A percentile compares a stretch with the other conserved stretches of the same genome.
phyloP scores from a whole-genome alignment of 2,888 invertebrate genomes.

The Diarsia brunnea region DNA sequence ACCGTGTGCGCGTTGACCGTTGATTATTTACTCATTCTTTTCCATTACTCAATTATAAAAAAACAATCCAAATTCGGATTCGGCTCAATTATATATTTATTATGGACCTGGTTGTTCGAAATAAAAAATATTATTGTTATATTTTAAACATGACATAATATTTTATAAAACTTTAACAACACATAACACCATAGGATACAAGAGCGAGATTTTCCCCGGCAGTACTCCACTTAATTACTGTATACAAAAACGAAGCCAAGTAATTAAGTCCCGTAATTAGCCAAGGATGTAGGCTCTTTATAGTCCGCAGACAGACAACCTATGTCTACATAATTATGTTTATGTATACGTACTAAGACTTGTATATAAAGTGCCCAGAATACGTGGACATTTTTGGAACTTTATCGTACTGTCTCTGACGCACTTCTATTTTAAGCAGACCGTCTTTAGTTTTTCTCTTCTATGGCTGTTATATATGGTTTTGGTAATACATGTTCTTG shows the following conservation, averaged over 20 bases:
- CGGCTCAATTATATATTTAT: too few relatives aligned
- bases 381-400: neutral
- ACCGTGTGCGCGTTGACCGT: too few relatives aligned
- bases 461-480: neutral
- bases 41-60: neutral
- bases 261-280: slow-evolving; percentile 74
- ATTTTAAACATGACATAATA: neutral
- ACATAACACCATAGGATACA: slow-evolving; percentile 6
- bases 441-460: neutral
- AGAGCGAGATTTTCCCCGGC: slow-evolving; percentile 24
- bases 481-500: neutral
- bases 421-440: neutral
- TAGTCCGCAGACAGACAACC: slow-evolving; percentile 39
- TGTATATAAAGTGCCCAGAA: slow-evolving; percentile 3
- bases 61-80: too few relatives aligned
- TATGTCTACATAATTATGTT: slow-evolving; percentile 30
- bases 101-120: too few relatives aligned
- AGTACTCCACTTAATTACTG: slow-evolving; percentile 66
- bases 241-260: slow-evolving; percentile 71
- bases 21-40: neutral
- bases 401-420: neutral
- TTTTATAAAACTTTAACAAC: neutral
- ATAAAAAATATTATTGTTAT: too few relatives aligned
- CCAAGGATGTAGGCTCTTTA: slow-evolving; percentile 62
- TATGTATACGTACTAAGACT: slow-evolving; percentile 2